Base-by-base conservation (phyloP, 2,797 vertebrate species). In the Melanogrammus aeglefinus region DNA sequence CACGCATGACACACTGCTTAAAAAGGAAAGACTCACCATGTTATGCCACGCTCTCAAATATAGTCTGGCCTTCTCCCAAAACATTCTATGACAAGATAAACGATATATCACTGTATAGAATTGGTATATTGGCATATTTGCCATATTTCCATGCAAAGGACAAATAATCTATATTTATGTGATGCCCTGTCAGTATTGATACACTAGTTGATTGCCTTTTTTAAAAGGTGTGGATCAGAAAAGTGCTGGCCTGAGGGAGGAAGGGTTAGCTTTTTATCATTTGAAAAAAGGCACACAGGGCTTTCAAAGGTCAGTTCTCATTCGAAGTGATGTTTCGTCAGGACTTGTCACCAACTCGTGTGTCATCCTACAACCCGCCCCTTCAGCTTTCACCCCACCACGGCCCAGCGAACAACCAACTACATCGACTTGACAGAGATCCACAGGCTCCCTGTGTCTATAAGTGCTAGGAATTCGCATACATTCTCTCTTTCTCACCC, bases 1-100 rank as follows among this genome's bases (percentile, higher is more conserved):
- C 80, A 14, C 84, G 82, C 77, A 44, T 72, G 36, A 71, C 66
- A 57, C 8, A 6, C 36, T 36, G 73, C 71, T 77, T 72, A 33
- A 35, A 70, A 71, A 71, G 29, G 69, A 10, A 33, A 33, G 57
- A 24, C 57, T 63, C 57, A 3, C 10, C 24, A 69, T 69, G 63
- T 69, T 69, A 27, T 69, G 27, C 2, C 63, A 27, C 63, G 8
- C 63, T 69, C n/a, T 27, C 24, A 63, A 71, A 71, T 71, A 31
- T 4, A 31, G 16, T 21, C 1, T 31, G 8, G 1, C n/a, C 3
- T 12, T 13, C 63, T 9, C 63, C 63, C 24, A 24, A 7, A 8
- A 7, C 63, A 2, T n/a, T 63, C 57, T 63, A 63, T 7, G 57
- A 69, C 63, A 69, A 24, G n/a, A 69, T 69, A 27, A 69, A 69